A percentile compares a stretch with the other conserved stretches of the same genome.
These are phyloP conservation scores for Agrypnus murinus DNA, from an alignment of 2,888 invertebrate genomes.

Conservation along the genomic window DNA sequence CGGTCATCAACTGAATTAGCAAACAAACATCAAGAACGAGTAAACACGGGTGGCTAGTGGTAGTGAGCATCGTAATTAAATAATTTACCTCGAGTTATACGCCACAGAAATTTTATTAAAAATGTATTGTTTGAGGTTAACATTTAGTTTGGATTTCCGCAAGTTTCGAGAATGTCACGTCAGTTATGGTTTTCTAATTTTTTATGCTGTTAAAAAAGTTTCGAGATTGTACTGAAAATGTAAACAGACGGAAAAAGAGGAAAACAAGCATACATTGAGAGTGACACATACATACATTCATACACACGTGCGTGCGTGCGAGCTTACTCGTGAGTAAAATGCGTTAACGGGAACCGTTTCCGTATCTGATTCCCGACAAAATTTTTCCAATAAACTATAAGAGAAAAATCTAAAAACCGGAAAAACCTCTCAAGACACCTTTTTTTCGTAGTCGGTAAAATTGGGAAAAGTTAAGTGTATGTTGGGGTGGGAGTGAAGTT, in stretches of 20 bases:
- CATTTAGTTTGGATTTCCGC: too few species aligned
- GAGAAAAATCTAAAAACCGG: conserved; percentile 6
- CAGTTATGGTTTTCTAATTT: too few species aligned
- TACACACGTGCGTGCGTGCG: conserved; percentile 19
- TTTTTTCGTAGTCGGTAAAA: conserved; percentile 11
- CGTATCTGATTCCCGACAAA: conserved; percentile 15
- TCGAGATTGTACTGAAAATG: conserved; percentile 1
- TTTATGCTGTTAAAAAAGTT: neutral
- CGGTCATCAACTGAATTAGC: conserved; percentile 37
- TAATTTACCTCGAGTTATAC: conserved; percentile 24
- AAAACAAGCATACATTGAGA: conserved; percentile 10
- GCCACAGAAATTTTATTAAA: neutral
- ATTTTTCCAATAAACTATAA: conserved; percentile 14
- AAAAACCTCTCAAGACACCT: neutral
- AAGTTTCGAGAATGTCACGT: neutral
- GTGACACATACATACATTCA: conserved; percentile 23
- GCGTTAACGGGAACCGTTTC: conserved; percentile 17
- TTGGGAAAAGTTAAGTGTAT: neutral
- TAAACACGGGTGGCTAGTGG: conserved; percentile 25
- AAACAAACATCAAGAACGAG: conserved; percentile 38
- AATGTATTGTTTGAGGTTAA: too few species aligned
- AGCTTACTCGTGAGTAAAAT: conserved; percentile 13
- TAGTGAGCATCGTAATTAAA: conserved; percentile 32
- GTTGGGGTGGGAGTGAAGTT: too few species aligned
- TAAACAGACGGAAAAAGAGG: conserved; percentile 9